phyloP scores from a whole-genome alignment of 1,140 invertebrate genomes.

The Drosophila leontia region DNA sequence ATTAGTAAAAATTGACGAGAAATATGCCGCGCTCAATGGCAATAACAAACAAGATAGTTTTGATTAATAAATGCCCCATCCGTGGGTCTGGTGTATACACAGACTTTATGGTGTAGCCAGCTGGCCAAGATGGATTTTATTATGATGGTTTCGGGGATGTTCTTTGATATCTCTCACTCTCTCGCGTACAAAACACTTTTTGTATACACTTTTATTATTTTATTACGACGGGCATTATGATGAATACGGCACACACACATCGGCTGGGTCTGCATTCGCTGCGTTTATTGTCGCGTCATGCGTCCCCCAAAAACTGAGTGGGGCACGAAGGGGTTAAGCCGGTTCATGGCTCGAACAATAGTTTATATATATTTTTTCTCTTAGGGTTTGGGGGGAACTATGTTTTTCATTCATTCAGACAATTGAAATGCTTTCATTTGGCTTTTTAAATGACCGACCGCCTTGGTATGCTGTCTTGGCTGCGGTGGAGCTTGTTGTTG shows the following conservation, averaged over 20 bases:
- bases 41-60: constrained; percentile 76
- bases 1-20: constrained; percentile 79
- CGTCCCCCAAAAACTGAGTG: constrained; percentile 33
- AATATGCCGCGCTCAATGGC: constrained; percentile 75
- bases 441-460: constrained; percentile 44
- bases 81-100: constrained; percentile 8
- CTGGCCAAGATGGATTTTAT: constrained; percentile 64
- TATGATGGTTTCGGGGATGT: constrained; percentile 29
- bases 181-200: constrained; percentile 46
- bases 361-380: constrained; percentile 24
- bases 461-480: constrained; percentile 30
- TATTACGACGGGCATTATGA: constrained; percentile 49
- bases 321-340: constrained; percentile 37
- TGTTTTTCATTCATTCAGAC: constrained; percentile 42
- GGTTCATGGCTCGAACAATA: constrained; percentile 35
- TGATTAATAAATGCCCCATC: constrained; percentile 71
- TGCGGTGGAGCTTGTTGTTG: constrained; percentile 19
- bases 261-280: constrained; percentile 31
- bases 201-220: constrained; percentile 71
- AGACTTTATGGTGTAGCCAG: constrained; percentile 59
- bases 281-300: constrained; percentile 64
- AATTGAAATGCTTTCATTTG: constrained; percentile 73
- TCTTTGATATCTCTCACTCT: constrained; percentile 48
- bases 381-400: background rate
- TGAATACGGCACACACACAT: constrained; percentile 27